These are phyloP conservation scores for Athene noctua DNA, from an alignment of 2,113 vertebrate species.

Conservation along the genomic window DNA sequence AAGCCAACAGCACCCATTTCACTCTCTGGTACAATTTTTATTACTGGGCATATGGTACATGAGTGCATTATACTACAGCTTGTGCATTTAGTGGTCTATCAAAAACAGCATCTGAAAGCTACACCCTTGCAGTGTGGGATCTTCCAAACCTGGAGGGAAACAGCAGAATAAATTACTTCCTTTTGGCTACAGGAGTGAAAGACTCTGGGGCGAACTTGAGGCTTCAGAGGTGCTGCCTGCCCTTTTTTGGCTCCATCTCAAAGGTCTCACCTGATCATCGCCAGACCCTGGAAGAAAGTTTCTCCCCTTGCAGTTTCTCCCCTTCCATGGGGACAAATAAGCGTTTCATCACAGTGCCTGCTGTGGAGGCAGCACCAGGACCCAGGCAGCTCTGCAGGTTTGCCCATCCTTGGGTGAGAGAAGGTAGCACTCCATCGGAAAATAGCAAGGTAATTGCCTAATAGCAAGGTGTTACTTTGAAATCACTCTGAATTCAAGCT, in stretches of 20 bases:
- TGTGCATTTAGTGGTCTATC: background rate
- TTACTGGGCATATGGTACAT: background rate
- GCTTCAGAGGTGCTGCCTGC: background rate
- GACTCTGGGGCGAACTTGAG: background rate
- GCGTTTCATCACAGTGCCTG: background rate
- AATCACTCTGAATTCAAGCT: background rate
- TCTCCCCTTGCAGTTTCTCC: background rate
- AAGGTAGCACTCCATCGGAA: rapidly evolving
- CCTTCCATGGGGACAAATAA: background rate
- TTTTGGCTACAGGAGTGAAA: background rate
- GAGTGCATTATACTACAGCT: background rate
- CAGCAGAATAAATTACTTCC: background rate
- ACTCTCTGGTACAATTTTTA: background rate
- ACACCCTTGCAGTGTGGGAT: background rate
- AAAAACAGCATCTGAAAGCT: background rate
- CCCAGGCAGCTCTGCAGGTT: background rate
- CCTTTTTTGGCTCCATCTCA: background rate
- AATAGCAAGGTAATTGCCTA: background rate
- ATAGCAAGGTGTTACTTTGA: background rate
- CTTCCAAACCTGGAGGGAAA: background rate
- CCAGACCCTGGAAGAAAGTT: background rate
- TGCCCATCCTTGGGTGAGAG: background rate
- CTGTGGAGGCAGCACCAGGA: rapidly evolving
- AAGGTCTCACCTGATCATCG: background rate
- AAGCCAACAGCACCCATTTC: background rate